Conservation (phyloP, 2,888 invertebrate genomes). For the Notodonta dromedarius region DNA sequence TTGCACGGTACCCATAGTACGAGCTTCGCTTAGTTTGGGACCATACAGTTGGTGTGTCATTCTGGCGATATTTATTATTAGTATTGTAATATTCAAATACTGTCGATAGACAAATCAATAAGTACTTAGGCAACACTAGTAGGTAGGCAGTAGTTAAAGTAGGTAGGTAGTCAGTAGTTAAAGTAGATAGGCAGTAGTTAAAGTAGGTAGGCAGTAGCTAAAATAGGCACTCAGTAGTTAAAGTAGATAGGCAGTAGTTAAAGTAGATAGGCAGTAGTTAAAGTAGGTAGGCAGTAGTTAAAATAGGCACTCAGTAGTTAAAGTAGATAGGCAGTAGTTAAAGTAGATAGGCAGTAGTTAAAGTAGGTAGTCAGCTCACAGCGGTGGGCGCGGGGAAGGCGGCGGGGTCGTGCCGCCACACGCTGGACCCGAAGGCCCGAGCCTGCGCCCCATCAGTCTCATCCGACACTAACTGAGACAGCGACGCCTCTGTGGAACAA, state of each 20-base stretch:
- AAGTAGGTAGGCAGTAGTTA: too few species aligned
- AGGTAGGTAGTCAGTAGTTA: too few species aligned
- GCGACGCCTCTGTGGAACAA: slow-evolving; percentile 74
- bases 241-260: slow-evolving; percentile 6
- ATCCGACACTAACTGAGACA: slow-evolving; percentile 84
- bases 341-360: not conserved
- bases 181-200: not conserved
- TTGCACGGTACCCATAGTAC: too few species aligned
- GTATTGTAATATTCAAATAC: too few species aligned
- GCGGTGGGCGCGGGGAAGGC: slow-evolving; percentile 48
- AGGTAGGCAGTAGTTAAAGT: too few species aligned
- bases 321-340: not conserved
- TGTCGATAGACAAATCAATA: too few species aligned
- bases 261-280: too few species aligned
- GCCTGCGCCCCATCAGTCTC: slow-evolving; percentile 75
- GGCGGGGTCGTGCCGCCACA: slow-evolving; percentile 67
- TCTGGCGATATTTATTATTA: too few species aligned
- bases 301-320: not conserved
- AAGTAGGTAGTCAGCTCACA: slow-evolving; percentile 40
- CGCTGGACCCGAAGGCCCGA: slow-evolving; percentile 61
- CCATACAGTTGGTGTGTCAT: too few species aligned
- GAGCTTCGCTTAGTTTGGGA: too few species aligned
- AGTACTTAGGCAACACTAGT: too few species aligned
- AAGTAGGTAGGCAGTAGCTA: not conserved
- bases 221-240: not conserved